Evolutionary conservation across 2,888 invertebrate species (phyloP), one percentile per base, ranked within the genome.

Genomic region (Andrena fulva): DNA sequence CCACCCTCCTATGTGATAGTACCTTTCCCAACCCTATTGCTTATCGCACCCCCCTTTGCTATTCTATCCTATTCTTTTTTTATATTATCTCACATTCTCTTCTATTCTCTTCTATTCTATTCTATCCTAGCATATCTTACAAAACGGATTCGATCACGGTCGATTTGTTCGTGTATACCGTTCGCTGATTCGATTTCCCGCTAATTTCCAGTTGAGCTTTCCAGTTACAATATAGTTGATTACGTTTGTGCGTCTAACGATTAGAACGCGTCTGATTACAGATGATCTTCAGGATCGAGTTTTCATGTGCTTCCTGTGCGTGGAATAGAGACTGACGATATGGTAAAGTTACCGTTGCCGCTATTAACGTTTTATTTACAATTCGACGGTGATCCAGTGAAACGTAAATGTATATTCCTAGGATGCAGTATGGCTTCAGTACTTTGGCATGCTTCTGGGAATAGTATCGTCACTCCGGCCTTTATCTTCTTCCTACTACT

Each of bases 341-440:
- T 97, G 96, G 96, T 96, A 93, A 89, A 86, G 31, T 64, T 16
- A 63, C 33, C 56, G 50, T 27, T 63, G 10, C 52, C 42, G 8
- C 48, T 27, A 7, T 48, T 50, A 48, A 31, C 54, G 35, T n/a
- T 16, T 56, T 12, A 33, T 29, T 35, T 27, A 66, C 56, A 29
- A 31, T 56, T 33, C 35, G n/a, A 16, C 8, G 20, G 54, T 35
- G 35, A 20, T 42, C 20, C 3, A 10, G 2, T 56, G 2, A 20
- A 56, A 20, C 24, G 1, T 24, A 27, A 12, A 10, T 24, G 12
- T 89, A 84, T 90, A 80, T 94, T 94, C 89, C 24, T 94, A 97
- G 97, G 97, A 96, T 96, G 96, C 96, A 97, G 96, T 96, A 97
- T 97, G 97, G 97, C 97, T 96, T 96, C 96, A 96, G 96, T 95